phyloP scores from a whole-genome alignment of 2,797 vertebrate species.

The Eleutherodactylus coqui region DNA sequence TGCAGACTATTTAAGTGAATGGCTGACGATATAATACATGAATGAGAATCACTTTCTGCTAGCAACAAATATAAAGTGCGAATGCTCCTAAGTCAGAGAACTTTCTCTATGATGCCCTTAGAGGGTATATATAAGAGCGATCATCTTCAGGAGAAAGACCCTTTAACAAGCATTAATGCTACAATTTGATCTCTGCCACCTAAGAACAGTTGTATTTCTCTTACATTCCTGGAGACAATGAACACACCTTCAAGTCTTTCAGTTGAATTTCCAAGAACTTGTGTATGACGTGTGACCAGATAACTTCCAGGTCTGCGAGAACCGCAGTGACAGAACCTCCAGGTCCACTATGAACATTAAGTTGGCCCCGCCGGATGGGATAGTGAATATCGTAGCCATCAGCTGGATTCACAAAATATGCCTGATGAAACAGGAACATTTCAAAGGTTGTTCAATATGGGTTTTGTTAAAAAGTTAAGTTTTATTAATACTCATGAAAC shows the following conservation, averaged over 20 bases:
- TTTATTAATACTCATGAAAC: too few species aligned
- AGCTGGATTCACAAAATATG: constrained; percentile 88
- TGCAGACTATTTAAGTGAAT: neutral
- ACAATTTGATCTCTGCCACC: neutral
- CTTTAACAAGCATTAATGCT: too few species aligned
- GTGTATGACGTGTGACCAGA: constrained; percentile 93
- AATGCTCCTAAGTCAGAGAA: too few species aligned
- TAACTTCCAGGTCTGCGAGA: constrained; percentile 89
- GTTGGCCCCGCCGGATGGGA: constrained; percentile 89
- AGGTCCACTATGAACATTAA: constrained; percentile 87
- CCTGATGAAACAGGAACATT: constrained; percentile 76
- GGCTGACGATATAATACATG: neutral
- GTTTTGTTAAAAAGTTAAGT: too few species aligned
- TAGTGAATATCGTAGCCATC: constrained; percentile 93
- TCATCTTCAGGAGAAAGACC: too few species aligned
- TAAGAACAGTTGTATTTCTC: too few species aligned
- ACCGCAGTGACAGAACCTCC: constrained; percentile 90
- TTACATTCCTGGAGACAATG: neutral
- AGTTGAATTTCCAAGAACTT: constrained; percentile 93
- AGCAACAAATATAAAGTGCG: too few species aligned
- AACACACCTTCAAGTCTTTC: constrained; percentile 93
- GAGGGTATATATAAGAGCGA: too few species aligned
- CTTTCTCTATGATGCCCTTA: neutral
- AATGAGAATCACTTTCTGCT: neutral
- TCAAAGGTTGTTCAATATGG: neutral